A percentile compares a stretch with the other conserved stretches of the same genome.
These are phyloP conservation scores for Cotesia congregata DNA, from an alignment of 2,888 invertebrate genomes.

Conservation along the genomic window DNA sequence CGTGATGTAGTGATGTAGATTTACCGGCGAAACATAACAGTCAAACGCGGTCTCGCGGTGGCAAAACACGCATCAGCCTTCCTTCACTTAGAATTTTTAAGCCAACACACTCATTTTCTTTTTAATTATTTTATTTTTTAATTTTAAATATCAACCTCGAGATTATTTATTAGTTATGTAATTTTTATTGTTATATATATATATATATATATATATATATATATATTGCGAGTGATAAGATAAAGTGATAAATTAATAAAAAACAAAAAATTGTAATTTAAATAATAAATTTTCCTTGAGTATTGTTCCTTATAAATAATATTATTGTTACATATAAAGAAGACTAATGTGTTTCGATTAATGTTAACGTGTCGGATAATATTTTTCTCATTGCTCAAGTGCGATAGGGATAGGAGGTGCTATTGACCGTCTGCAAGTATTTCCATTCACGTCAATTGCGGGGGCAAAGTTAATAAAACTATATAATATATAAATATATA, in stretches of 20 bases:
- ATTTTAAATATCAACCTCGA: neutral
- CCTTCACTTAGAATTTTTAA: conserved; percentile 28
- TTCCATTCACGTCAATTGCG: conserved; percentile 33
- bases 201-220: neutral
- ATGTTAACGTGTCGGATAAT: neutral
- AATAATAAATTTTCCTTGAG: neutral
- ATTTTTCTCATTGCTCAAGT: conserved; percentile 8
- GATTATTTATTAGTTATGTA: neutral
- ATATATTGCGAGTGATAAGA: conserved; percentile 1
- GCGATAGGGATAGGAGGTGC: conserved; percentile 11
- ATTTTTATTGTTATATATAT: conserved; percentile 2
- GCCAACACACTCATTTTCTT: neutral
- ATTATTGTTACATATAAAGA: neutral
- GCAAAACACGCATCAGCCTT: conserved; percentile 40
- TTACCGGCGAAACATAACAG: conserved; percentile 56
- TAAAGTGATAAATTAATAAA: conserved; percentile 7
- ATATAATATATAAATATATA: conserved; percentile 18
- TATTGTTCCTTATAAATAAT: neutral
- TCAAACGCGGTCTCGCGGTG: conserved; percentile 57
- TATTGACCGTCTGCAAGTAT: conserved; percentile 24
- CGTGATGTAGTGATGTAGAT: conserved; percentile 44
- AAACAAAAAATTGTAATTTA: neutral
- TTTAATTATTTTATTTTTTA: neutral
- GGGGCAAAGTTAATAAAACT: conserved; percentile 37
- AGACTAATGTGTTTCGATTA: neutral